These are phyloP conservation scores for Melanaphis sacchari DNA, from an alignment of 1,140 invertebrate species.

Conservation along the genomic window DNA sequence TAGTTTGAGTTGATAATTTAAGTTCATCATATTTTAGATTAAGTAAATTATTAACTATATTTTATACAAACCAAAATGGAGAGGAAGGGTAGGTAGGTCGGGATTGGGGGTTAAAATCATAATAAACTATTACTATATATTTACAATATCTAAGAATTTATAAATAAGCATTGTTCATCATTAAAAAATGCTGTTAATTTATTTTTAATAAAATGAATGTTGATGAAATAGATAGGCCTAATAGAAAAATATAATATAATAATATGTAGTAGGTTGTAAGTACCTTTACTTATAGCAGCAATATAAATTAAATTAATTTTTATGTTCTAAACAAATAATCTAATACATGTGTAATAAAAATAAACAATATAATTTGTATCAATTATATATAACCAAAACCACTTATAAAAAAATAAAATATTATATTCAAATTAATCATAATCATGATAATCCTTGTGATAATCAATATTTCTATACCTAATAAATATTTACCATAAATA, in stretches of 20 bases:
- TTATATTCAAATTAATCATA: not conserved
- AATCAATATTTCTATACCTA: not conserved
- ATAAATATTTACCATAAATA: not conserved
- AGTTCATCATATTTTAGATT: too few relatives aligned
- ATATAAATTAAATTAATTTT: not conserved
- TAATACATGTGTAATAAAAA: not conserved
- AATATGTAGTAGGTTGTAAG: too few relatives aligned
- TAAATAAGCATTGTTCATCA: not conserved
- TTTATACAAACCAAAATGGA: not conserved
- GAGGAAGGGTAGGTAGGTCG: not conserved
- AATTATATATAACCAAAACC: not conserved
- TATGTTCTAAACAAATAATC: not conserved
- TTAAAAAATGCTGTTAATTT: not conserved
- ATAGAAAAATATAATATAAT: too few relatives aligned
- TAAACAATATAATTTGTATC: not conserved
- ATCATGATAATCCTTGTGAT: not conserved
- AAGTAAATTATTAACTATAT: not conserved
- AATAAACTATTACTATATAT: not conserved
- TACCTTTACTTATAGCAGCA: too few relatives aligned
- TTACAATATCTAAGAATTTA: not conserved
- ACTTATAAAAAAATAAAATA: not conserved
- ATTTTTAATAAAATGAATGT: not conserved
- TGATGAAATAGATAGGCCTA: too few relatives aligned
- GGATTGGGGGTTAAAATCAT: not conserved
- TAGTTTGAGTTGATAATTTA: too few relatives aligned